These are phyloP conservation scores for Cheumatopsyche charites DNA, from an alignment of 1,140 invertebrate genomes.

Conservation along the genomic window DNA sequence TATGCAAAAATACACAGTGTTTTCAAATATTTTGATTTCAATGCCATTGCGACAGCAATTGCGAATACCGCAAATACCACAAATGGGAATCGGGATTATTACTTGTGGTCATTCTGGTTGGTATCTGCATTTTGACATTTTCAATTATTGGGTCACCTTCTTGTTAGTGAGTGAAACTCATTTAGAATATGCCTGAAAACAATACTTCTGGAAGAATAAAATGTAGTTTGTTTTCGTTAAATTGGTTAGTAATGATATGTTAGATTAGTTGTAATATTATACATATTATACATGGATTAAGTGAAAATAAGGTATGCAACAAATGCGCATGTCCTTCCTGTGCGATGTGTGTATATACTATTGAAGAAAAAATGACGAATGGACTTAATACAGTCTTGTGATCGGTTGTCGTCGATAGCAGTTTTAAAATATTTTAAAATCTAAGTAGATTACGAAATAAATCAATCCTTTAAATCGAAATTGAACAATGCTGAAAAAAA, in stretches of 20 bases:
- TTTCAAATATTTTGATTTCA: constrained; percentile 19
- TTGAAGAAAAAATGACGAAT: not conserved
- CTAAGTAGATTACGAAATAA: too few relatives aligned
- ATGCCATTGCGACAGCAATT: not conserved
- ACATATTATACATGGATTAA: not conserved
- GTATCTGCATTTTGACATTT: constrained; percentile 17
- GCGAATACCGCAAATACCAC: constrained; percentile 4
- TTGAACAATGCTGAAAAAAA: too few relatives aligned
- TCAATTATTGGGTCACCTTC: constrained; percentile 13
- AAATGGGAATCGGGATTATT: constrained; percentile 15
- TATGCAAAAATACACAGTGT: too few relatives aligned
- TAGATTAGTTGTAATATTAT: too few relatives aligned
- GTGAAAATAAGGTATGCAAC: not conserved
- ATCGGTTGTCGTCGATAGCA: not conserved
- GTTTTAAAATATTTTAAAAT: not conserved
- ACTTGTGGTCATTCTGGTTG: not conserved
- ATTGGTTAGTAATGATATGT: too few relatives aligned
- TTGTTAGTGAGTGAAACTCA: too few relatives aligned
- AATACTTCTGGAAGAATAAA: too few relatives aligned
- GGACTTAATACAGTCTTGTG: constrained; percentile 2
- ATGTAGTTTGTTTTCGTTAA: too few relatives aligned
- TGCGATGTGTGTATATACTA: not conserved
- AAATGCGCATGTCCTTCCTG: constrained; percentile 7
- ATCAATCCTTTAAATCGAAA: too few relatives aligned
- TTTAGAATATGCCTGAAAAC: too few relatives aligned